Evolutionary conservation across 2,797 vertebrate genomes (phyloP).

Genomic region (Capromys pilorides): DNA sequence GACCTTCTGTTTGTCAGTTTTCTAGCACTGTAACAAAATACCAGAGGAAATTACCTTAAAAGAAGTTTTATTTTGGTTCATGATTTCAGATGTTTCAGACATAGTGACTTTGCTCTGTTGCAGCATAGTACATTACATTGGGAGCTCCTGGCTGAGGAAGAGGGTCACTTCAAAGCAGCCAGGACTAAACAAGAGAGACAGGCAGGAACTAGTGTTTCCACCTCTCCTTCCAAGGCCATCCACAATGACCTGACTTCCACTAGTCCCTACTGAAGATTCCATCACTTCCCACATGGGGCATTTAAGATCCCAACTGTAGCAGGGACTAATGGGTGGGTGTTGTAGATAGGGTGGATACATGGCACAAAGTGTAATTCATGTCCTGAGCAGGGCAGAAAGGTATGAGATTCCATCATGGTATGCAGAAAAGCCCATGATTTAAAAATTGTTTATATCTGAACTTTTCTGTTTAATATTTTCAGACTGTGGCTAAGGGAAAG

Average conservation of each 20-base stretch:
- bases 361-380: background rate
- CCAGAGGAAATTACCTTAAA: too few species aligned
- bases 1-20: background rate
- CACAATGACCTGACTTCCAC: background rate
- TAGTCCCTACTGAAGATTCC: background rate
- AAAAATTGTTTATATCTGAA: background rate
- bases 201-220: background rate
- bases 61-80: too few species aligned
- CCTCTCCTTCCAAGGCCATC: background rate
- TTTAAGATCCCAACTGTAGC: background rate
- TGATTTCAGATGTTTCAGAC: background rate
- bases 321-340: background rate
- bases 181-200: background rate
- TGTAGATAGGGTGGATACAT: background rate
- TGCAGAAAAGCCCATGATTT: background rate
- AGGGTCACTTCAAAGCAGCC: background rate
- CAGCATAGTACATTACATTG: background rate
- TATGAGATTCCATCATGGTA: too few species aligned
- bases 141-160: background rate
- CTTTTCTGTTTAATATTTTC: background rate
- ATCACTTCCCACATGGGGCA: background rate
- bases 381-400: background rate
- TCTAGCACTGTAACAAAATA: background rate
- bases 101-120: background rate
- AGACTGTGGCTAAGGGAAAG: background rate